Percentiles rank a stretch among this genome's conserved stretches.
These are phyloP conservation scores for Lophius americanus DNA, from an alignment of 2,797 vertebrate species.

Conservation along the genomic window DNA sequence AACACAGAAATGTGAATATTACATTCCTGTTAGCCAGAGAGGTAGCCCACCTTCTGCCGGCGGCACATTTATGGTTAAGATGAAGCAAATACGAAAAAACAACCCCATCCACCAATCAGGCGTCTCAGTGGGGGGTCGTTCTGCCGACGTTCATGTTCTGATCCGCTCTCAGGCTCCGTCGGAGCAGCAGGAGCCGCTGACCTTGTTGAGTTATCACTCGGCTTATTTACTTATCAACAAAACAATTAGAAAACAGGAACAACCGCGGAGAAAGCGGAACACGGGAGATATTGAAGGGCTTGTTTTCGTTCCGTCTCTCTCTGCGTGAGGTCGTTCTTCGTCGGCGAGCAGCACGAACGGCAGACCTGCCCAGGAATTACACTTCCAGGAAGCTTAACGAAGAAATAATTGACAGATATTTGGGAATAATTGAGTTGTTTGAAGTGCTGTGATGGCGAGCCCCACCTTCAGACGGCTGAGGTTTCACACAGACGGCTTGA, in stretches of 20 bases:
- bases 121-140: no score
- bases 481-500: constrained; percentile 4
- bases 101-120: no score
- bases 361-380: constrained; percentile 49
- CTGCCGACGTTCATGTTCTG: no score
- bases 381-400: constrained; percentile 60
- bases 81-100: no score
- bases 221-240: constrained; percentile 63
- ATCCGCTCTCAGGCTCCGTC: constrained; percentile 31
- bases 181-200: constrained; percentile 45
- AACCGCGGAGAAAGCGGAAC: constrained; percentile 20
- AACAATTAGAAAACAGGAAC: constrained; percentile 43
- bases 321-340: constrained; percentile 33
- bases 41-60: no score
- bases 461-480: constrained; percentile 21
- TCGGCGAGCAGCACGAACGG: constrained; percentile 57
- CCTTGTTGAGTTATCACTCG: constrained; percentile 53
- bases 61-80: no score
- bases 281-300: neutral
- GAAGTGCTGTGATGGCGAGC: constrained; percentile 42
- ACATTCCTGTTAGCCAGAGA: no score
- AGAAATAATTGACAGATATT: constrained; percentile 61
- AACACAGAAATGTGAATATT: no score
- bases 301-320: constrained; percentile 15
- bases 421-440: constrained; percentile 57